Evolutionary conservation across 30 jellyfish, hydroid and myxozoan genomes (phyloP), one percentile per base, ranked within the genome.

Genomic region (Turritopsis rubra): DNA sequence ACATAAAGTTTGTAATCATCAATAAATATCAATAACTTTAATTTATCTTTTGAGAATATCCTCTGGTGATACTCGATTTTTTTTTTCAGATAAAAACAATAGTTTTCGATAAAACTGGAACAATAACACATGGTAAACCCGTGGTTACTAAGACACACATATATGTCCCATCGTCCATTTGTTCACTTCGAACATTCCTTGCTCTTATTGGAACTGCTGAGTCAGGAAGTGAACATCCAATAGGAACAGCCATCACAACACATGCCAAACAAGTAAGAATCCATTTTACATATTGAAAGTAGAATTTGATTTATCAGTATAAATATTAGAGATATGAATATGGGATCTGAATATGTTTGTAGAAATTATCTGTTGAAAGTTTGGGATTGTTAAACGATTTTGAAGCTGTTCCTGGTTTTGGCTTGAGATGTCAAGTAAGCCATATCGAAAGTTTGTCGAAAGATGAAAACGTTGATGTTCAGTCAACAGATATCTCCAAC

Each of bases 71-170:
- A 41, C 60, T 41, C 13, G 60, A 41, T 41, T 41, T 41, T 41
- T 3, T 18, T 81, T 68, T 60, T n/a, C 68, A 90, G 97, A 87
- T 95, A 16, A 84, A 90, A 41, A 88, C 98, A 8, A 89, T 95
- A 30, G 95, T 91, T 7, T 95, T 95, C 75, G 99, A 95, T 75
- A 95, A 95, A 72, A 95, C 99, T 1, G 99, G 99, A 30, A 95
- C 99, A 8, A 70, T 95, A 30, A 95, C 99, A 21, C 92, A 90
- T 65, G 99, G 99, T 54, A 82, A 86, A 60, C 99, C 99, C 9
- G 86, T 82, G 27, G 98, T 90, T 18, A 65, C 91, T 9, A 89
- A 85, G 29, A 73, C 88, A 21, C 81, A 87, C 16, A 23, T 89
- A 65, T 89, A 72, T 28, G 76, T 83, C 29, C 89, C 87, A 21